Base-by-base conservation (phyloP, 2,888 invertebrate genomes). In the Amphiduros pacificus region DNA sequence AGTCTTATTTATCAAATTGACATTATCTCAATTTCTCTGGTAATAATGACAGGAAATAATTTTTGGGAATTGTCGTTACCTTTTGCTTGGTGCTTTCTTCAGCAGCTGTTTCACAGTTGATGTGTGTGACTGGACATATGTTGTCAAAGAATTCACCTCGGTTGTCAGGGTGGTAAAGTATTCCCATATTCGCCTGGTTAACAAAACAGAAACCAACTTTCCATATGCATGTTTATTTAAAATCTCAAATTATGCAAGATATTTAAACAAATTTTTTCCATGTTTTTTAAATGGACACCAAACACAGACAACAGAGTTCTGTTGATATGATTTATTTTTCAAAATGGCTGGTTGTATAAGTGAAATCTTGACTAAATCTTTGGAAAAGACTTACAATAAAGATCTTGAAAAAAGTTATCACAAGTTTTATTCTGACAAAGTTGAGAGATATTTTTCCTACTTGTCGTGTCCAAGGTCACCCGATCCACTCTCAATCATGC, bases 401-500 rank as follows among this genome's bases (percentile, higher is more conserved):
- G n/a, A n/a, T n/a, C n/a, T n/a, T n/a, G n/a, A n/a, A n/a, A n/a
- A n/a, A n/a, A n/a, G n/a, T n/a, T n/a, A n/a, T n/a, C n/a, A n/a
- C n/a, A n/a, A n/a, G n/a, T n/a, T n/a, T n/a, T n/a, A n/a, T n/a
- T n/a, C n/a, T n/a, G n/a, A n/a, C n/a, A n/a, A n/a, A n/a, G n/a
- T n/a, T n/a, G n/a, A n/a, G n/a, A n/a, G n/a, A n/a, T n/a, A n/a
- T n/a, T n/a, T n/a, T n/a, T n/a, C 63, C 22, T 55, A 71, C 71
- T 22, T 36, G 53, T 72, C 71, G 51, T 80, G 80, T 26, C 78
- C 77, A 11, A 80, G 69, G 63, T 80, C 79, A 2, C 77, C 79
- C 0, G 66, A 51, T 1, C 77, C 79, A 66, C 77, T 78, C 62
- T 79, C 79, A 28, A 80, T 77, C 76, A 78, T 77, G 4, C 77